Conservation (phyloP, 1,140 invertebrate species). For the Asobara japonica region DNA sequence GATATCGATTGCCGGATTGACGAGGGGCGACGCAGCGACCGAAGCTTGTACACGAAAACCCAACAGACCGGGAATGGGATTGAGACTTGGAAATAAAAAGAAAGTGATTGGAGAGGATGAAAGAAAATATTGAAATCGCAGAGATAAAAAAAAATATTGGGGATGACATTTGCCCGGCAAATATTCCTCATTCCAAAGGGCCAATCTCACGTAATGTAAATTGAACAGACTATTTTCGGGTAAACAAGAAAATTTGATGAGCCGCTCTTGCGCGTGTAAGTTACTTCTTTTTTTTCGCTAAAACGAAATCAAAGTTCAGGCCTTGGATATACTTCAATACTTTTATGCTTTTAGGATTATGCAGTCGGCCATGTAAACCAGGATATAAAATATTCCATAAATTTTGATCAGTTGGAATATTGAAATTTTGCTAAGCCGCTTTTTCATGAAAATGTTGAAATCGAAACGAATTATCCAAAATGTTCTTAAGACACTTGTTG, state of each 20-base stretch:
- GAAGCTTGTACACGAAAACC: constrained; percentile 61
- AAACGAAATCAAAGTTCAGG: constrained; percentile 5
- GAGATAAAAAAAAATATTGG: constrained; percentile 22
- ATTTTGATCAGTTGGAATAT: neutral
- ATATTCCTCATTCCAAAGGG: constrained; percentile 18
- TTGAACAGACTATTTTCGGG: constrained; percentile 15
- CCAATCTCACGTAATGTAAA: constrained; percentile 5
- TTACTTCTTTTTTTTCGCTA: neutral
- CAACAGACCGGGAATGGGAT: constrained; percentile 51
- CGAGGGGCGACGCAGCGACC: constrained; percentile 65
- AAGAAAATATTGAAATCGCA: constrained; percentile 23
- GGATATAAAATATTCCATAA: too few relatives aligned
- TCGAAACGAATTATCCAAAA: too few relatives aligned
- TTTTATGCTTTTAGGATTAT: neutral
- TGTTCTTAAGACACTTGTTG: neutral
- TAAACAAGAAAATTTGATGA: constrained; percentile 3
- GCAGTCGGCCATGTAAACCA: too few relatives aligned
- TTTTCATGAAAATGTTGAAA: neutral
- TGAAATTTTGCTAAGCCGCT: neutral
- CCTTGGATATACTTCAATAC: neutral
- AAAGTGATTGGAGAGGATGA: constrained; percentile 51
- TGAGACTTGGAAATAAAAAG: constrained; percentile 51
- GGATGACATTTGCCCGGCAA: constrained; percentile 20
- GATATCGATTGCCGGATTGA: constrained; percentile 53
- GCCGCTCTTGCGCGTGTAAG: neutral